Evolutionary conservation across 2,797 vertebrate species (phyloP).

Genomic region (Melanotaenia boesemani): DNA sequence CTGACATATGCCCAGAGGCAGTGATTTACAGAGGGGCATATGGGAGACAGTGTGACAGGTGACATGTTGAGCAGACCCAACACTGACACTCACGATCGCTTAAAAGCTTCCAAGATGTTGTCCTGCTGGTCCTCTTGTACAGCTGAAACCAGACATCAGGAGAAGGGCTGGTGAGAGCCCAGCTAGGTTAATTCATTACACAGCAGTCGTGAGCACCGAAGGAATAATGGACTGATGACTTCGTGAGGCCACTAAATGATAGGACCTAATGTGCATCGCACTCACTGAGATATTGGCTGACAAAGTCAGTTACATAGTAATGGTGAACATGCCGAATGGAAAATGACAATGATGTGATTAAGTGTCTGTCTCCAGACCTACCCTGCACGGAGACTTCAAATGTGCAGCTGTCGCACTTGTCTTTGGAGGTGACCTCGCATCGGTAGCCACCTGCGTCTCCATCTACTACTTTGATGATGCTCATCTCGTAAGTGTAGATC

Average conservation of each 20-base stretch:
- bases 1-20: conserved; percentile 68
- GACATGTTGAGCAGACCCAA: conserved; percentile 59
- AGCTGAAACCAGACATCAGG: conserved; percentile 76
- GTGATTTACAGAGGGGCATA: conserved; percentile 59
- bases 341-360: conserved; percentile 76
- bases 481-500: conserved; percentile 91
- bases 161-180: conserved; percentile 51
- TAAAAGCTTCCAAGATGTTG: conserved; percentile 87
- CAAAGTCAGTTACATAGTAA: conserved; percentile 63
- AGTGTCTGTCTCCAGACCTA: conserved; percentile 63
- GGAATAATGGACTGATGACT: conserved; percentile 70
- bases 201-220: conserved; percentile 28
- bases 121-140: conserved; percentile 78
- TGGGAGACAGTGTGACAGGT: conserved; percentile 59
- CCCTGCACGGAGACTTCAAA: conserved; percentile 90
- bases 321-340: conserved; percentile 56
- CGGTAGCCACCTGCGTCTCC: conserved; percentile 90
- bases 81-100: conserved; percentile 85
- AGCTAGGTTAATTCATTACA: conserved; percentile 63
- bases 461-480: conserved; percentile 85
- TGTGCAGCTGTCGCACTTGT: conserved; percentile 88
- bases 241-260: conserved; percentile 65
- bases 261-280: conserved; percentile 64
- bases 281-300: conserved; percentile 75
- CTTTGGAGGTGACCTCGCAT: conserved; percentile 91